A percentile compares a stretch with the other conserved stretches of the same genome.
These are phyloP conservation scores for Eospalax fontanierii DNA, from an alignment of 2,797 vertebrate genomes.

Conservation along the genomic window DNA sequence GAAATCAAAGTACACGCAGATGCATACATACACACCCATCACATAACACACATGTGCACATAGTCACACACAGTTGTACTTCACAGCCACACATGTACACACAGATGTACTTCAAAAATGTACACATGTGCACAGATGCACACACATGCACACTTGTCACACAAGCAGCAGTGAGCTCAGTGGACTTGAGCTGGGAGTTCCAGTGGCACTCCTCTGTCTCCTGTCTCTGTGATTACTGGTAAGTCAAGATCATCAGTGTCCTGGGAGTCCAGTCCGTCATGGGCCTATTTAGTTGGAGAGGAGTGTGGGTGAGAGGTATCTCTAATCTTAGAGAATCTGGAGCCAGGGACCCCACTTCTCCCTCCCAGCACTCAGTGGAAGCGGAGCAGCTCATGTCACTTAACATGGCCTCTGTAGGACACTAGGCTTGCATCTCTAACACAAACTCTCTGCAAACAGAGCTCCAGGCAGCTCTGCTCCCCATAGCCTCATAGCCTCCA, in stretches of 20 bases:
- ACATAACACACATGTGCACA: not conserved
- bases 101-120: not conserved
- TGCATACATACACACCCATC: not conserved
- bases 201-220: not conserved
- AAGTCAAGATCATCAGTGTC: not conserved
- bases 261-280: not conserved
- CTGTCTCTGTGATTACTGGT: not conserved
- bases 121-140: not conserved
- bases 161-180: not conserved
- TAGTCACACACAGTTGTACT: not conserved
- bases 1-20: not conserved
- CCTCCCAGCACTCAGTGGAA: not conserved
- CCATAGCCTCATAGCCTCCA: not conserved
- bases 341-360: not conserved
- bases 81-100: not conserved
- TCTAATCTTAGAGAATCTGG: not conserved
- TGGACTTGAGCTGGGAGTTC: not conserved
- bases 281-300: not conserved
- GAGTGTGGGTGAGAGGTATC: not conserved
- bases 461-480: not conserved
- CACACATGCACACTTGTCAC: rapidly evolving
- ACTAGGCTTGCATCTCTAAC: not conserved
- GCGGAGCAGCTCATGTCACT: not conserved
- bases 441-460: not conserved
- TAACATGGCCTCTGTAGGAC: not conserved